Conservation (phyloP, 2,888 invertebrate species). For the Napeogenes sylphis region DNA sequence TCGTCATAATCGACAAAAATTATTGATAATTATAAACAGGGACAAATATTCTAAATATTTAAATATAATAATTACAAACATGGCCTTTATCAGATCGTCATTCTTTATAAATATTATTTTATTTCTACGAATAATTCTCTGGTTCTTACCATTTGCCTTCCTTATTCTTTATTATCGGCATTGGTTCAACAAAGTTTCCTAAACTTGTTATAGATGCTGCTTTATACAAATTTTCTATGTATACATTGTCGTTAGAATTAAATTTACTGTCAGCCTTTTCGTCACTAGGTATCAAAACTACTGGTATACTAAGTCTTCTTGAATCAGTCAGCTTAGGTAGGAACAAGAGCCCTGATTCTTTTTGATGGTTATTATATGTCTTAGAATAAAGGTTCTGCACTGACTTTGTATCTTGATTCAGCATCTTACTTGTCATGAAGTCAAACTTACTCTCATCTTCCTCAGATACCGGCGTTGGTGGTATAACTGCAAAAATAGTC, state of each 20-base stretch:
- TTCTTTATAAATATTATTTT: background rate
- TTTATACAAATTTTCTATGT: constrained; percentile 67
- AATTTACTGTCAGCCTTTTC: constrained; percentile 56
- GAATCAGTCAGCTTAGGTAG: constrained; percentile 59
- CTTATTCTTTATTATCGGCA: constrained; percentile 71
- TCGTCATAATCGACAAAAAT: no score
- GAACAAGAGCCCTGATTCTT: constrained; percentile 54
- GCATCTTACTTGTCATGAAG: constrained; percentile 45
- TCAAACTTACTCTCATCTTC: constrained; percentile 53
- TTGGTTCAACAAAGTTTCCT: constrained; percentile 67
- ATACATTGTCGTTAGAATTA: constrained; percentile 66
- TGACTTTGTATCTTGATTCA: constrained; percentile 47
- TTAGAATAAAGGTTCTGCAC: constrained; percentile 59
- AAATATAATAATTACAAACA: no score
- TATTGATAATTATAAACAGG: no score
- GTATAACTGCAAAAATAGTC: constrained; percentile 57
- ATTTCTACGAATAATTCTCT: background rate
- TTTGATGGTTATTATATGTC: constrained; percentile 42
- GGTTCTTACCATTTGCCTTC: constrained; percentile 69
- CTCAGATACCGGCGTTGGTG: constrained; percentile 66
- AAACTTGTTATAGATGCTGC: constrained; percentile 69
- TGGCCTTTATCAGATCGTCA: background rate
- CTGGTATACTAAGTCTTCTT: constrained; percentile 65
- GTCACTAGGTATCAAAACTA: constrained; percentile 61
- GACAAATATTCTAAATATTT: no score